Percentiles rank a stretch among this genome's conserved stretches.
Evolutionary conservation across 2,797 vertebrate genomes (phyloP).

Genomic region (Oryzias sinensis): DNA sequence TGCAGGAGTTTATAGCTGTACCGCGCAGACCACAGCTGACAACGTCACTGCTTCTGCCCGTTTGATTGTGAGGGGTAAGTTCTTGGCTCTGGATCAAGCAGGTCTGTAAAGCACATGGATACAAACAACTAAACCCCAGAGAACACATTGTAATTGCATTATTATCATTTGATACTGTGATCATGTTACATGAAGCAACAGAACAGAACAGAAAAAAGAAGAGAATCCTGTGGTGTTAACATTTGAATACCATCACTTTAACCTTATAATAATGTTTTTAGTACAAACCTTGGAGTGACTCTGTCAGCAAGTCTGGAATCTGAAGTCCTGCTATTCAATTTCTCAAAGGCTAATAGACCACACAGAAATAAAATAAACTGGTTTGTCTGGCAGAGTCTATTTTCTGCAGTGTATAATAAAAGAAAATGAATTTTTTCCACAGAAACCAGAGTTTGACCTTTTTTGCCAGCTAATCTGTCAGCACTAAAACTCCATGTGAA

Average conservation of each 20-base stretch:
- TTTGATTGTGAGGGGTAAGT: constrained; percentile 93
- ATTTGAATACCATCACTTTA: too few relatives aligned
- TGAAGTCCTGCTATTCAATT: too few relatives aligned
- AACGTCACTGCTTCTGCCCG: constrained; percentile 88
- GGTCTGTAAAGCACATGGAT: too few relatives aligned
- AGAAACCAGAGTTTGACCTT: constrained; percentile 27
- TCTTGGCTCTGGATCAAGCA: not conserved
- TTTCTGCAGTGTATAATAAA: constrained; percentile 10
- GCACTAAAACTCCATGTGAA: constrained; percentile 14
- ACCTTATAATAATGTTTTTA: too few relatives aligned
- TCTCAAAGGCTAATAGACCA: constrained; percentile 1
- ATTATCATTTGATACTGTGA: too few relatives aligned
- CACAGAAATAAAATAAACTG: constrained; percentile 1
- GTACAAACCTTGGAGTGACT: too few relatives aligned
- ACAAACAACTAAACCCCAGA: too few relatives aligned
- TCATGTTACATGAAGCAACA: too few relatives aligned
- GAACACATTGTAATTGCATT: too few relatives aligned
- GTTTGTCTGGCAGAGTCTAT: not conserved
- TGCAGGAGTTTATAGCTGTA: constrained; percentile 89
- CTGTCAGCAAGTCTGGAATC: too few relatives aligned
- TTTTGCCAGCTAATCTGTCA: constrained; percentile 43
- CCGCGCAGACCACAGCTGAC: constrained; percentile 92
- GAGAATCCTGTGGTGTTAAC: too few relatives aligned
- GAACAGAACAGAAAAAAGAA: too few relatives aligned
- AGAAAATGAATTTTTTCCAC: constrained; percentile 29